Evolutionary conservation across 2,888 invertebrate genomes (phyloP).

Genomic region (Saturnia japonica): DNA sequence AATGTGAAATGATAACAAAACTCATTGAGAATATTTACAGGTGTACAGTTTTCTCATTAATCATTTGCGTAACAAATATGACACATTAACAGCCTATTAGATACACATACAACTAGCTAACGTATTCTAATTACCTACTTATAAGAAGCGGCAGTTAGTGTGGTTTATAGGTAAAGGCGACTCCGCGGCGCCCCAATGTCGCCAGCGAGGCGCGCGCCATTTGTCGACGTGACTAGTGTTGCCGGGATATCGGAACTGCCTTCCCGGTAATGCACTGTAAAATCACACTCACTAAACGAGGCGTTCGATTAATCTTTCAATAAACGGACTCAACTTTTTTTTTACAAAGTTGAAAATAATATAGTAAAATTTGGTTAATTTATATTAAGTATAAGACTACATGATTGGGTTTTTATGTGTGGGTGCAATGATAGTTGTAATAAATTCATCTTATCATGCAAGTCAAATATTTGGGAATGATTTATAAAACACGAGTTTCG

Average conservation of each 20-base stretch:
- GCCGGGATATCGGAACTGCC: not conserved
- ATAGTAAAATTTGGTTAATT: not conserved
- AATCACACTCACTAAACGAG: not conserved
- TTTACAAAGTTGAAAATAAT: not conserved
- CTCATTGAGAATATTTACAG: not conserved
- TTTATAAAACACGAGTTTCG: not conserved
- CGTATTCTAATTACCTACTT: constrained; percentile 42
- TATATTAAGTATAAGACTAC: not conserved
- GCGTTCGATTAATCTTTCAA: not conserved
- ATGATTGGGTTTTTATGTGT: not conserved
- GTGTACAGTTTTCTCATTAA: not conserved
- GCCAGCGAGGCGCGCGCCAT: constrained; percentile 27
- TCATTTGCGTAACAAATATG: constrained; percentile 8
- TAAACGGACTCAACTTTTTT: not conserved
- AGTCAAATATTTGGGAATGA: not conserved
- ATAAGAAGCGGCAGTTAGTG: constrained; percentile 9
- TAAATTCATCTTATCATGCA: not conserved
- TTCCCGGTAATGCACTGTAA: not conserved
- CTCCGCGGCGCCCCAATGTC: constrained; percentile 52
- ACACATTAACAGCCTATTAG: not conserved
- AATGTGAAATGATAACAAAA: too few species aligned
- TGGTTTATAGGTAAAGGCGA: constrained; percentile 44
- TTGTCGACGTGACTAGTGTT: constrained; percentile 27
- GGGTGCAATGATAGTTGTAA: not conserved
- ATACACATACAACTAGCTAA: constrained; percentile 22